Evolutionary conservation across 2,888 invertebrate species (phyloP), one percentile per base, ranked within the genome.

Genomic region (Apeira syringaria): DNA sequence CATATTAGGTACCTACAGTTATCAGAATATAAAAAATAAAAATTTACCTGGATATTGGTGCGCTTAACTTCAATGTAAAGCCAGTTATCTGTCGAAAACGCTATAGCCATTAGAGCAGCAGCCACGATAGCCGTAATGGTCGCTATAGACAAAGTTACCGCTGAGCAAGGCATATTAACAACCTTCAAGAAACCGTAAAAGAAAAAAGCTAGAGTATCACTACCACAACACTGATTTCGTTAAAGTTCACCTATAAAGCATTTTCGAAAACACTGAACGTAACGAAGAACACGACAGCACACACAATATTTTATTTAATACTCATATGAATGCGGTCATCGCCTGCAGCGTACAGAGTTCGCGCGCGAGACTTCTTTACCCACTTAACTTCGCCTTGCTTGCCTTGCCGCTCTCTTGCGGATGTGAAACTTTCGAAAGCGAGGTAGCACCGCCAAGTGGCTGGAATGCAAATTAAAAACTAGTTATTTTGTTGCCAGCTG

Each of bases 61-160:
- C 97, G 93, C 84, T 95, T 95, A 62, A 98, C 98, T 91, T 97
- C 97, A 69, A 97, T 95, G 80, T 96, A 96, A 71, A 97, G 92
- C 98, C 98, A 98, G 92, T 98, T 98, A 91, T 98, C 98, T 78
- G 98, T 98, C 66, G 97, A 95, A 90, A 98, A 98, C 69, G 98
- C 97, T 82, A 98, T 97, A 71, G 97, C 94, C 82, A 98, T 93
- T 75, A 98, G 91, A 56, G 97, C 97, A 75, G 98, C 96, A 69
- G 98, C 97, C 78, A 98, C 94, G 82, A 98, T 97, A 79, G 98
- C 97, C 80, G 97, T 96, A 87, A 98, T 97, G 74, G 98, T 98
- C 69, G 98, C 98, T 89, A 98, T 93, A 83, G 97, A 98, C 83
- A 98, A 92, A 80, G 97, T 97, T 78, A 98, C 96, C 74, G 98